These are phyloP conservation scores for Leguminivora glycinivorella DNA, from an alignment of 1,140 invertebrate species.

Conservation along the genomic window DNA sequence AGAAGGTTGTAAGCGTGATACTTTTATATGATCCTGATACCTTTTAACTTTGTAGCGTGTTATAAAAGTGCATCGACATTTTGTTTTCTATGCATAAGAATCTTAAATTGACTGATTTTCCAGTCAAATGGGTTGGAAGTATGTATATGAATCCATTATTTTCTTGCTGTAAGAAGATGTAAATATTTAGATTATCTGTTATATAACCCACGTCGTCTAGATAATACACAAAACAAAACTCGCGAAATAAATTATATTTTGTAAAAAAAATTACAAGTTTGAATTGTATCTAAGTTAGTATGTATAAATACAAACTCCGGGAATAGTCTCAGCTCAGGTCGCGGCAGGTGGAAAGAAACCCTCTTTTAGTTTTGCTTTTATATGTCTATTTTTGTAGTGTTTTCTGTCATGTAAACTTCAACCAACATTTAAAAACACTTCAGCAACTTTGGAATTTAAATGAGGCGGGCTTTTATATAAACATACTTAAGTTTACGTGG, in stretches of 20 bases:
- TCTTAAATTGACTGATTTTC: slow-evolving; percentile 12
- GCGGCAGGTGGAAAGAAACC: background rate
- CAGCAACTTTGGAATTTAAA: background rate
- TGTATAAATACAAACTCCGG: background rate
- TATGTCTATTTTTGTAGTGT: background rate
- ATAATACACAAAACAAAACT: no score
- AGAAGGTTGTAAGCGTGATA: background rate
- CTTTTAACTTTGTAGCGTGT: background rate
- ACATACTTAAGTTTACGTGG: background rate
- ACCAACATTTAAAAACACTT: slow-evolving; percentile 3
- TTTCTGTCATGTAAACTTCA: background rate
- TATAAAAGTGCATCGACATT: slow-evolving; percentile 17
- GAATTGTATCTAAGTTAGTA: background rate
- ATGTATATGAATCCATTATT: background rate
- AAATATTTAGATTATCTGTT: no score
- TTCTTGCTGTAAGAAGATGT: no score
- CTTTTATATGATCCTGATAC: background rate
- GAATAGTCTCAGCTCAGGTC: background rate
- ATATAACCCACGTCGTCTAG: no score
- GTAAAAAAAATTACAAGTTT: background rate
- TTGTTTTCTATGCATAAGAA: slow-evolving; percentile 13
- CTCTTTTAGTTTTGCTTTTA: background rate
- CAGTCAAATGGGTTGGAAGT: background rate
- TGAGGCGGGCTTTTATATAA: background rate
- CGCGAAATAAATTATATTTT: background rate